Percentiles rank a stretch among this genome's conserved stretches.
These are phyloP conservation scores for Channa argus DNA, from an alignment of 2,113 vertebrate species.

Conservation along the genomic window DNA sequence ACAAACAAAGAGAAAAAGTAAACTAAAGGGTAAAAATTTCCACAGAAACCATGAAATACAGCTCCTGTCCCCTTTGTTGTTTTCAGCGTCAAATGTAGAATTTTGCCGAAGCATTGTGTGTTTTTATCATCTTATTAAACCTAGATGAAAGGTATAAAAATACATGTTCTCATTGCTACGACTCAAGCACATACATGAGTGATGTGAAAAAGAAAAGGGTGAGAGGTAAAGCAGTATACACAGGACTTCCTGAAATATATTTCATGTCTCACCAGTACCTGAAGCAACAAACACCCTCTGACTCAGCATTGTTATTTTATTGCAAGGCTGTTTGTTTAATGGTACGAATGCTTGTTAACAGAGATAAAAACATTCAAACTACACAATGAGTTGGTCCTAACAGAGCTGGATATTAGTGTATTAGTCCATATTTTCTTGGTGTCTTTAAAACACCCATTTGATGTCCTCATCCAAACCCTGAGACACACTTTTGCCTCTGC, in stretches of 20 bases:
- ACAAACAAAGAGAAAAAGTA: slow-evolving; percentile 36
- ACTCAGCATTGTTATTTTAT: too few species aligned
- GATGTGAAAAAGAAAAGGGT: neutral
- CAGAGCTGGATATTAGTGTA: too few species aligned
- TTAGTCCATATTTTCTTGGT: slow-evolving; percentile 8
- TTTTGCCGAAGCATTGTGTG: slow-evolving; percentile 6
- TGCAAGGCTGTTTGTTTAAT: too few species aligned
- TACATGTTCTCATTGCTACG: neutral
- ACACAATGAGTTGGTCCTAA: too few species aligned
- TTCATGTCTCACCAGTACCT: too few species aligned
- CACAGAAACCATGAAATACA: slow-evolving; percentile 31
- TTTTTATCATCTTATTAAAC: slow-evolving; percentile 32
- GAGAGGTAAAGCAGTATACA: too few species aligned
- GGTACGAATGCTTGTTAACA: too few species aligned
- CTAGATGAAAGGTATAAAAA: slow-evolving; percentile 17
- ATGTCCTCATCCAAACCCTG: slow-evolving; percentile 32
- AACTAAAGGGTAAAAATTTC: slow-evolving; percentile 7
- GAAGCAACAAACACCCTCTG: too few species aligned
- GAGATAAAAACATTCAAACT: too few species aligned
- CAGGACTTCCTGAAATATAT: too few species aligned
- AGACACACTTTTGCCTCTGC: slow-evolving; percentile 10
- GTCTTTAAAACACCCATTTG: slow-evolving; percentile 26
- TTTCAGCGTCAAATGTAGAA: neutral
- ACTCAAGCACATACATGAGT: slow-evolving; percentile 12
- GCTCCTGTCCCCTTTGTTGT: slow-evolving; percentile 19